phyloP scores from a whole-genome alignment of 2,888 invertebrate genomes.

The Microctonus hyperodae region DNA sequence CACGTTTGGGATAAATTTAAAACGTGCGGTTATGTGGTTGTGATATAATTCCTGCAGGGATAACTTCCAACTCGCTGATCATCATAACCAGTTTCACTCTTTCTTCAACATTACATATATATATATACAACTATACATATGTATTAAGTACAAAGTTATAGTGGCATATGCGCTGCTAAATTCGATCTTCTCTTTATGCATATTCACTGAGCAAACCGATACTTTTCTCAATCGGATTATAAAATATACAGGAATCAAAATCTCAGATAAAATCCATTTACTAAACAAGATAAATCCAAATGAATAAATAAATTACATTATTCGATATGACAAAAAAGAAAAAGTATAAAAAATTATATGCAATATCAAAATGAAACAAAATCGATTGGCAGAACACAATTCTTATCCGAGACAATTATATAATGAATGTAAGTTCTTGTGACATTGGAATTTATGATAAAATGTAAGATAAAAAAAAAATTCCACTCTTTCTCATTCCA shows the following conservation, averaged over 20 bases:
- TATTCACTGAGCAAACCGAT: constrained; percentile 11
- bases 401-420: not conserved
- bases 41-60: constrained; percentile 1
- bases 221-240: constrained; percentile 29
- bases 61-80: constrained; percentile 25
- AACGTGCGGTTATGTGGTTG: not conserved
- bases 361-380: not conserved
- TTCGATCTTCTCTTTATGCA: constrained; percentile 18
- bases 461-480: not conserved
- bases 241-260: constrained; percentile 22
- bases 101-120: not conserved
- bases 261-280: constrained; percentile 2
- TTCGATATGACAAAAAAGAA: not conserved
- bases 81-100: constrained; percentile 23
- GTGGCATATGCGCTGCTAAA: constrained; percentile 15
- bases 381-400: not conserved
- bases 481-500: not conserved
- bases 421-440: not conserved
- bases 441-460: not conserved
- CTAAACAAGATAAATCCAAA: constrained; percentile 1
- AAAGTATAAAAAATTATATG: not conserved
- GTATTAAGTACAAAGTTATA: not conserved
- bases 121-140: not conserved
- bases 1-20: not conserved
- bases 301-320: not conserved